phyloP scores from a whole-genome alignment of 2,113 vertebrate species.

The Spea bombifrons region DNA sequence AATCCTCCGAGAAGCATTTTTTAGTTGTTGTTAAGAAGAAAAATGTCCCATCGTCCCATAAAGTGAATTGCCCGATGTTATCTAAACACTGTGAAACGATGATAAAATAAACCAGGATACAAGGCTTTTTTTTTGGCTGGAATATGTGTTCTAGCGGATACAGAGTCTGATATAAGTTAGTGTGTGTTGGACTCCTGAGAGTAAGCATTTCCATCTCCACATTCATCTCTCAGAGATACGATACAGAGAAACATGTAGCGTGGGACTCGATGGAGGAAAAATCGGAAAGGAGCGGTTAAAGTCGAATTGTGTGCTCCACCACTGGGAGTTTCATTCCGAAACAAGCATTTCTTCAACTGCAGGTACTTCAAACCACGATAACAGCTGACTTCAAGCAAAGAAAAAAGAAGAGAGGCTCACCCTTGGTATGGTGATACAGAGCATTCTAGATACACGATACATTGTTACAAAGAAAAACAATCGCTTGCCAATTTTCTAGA shows the following conservation, averaged over 20 bases:
- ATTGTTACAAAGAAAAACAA: too few relatives aligned
- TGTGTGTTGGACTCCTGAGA: slow-evolving; percentile 38
- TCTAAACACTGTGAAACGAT: slow-evolving; percentile 41
- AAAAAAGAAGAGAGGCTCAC: background rate
- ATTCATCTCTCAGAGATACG: slow-evolving; percentile 35
- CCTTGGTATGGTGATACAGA: too few relatives aligned
- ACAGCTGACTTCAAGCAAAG: too few relatives aligned
- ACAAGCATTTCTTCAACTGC: too few relatives aligned
- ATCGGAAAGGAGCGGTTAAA: background rate
- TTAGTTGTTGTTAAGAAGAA: slow-evolving; percentile 39
- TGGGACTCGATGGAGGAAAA: background rate
- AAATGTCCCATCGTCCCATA: slow-evolving; percentile 39
- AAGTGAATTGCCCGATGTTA: slow-evolving; percentile 43
- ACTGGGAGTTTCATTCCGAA: too few relatives aligned
- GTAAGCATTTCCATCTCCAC: slow-evolving; percentile 4
- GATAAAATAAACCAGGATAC: slow-evolving; percentile 40
- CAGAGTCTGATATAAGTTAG: slow-evolving; percentile 20
- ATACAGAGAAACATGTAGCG: background rate
- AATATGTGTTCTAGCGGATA: slow-evolving; percentile 34
- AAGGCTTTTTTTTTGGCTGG: slow-evolving; percentile 28
- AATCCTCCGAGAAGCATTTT: slow-evolving; percentile 28
- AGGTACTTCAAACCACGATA: too few relatives aligned
- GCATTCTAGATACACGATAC: too few relatives aligned
- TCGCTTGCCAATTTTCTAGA: too few relatives aligned
- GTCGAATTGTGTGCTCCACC: too few relatives aligned